These are phyloP conservation scores for Musca domestica DNA, from an alignment of 1,140 invertebrate species.

Conservation along the genomic window DNA sequence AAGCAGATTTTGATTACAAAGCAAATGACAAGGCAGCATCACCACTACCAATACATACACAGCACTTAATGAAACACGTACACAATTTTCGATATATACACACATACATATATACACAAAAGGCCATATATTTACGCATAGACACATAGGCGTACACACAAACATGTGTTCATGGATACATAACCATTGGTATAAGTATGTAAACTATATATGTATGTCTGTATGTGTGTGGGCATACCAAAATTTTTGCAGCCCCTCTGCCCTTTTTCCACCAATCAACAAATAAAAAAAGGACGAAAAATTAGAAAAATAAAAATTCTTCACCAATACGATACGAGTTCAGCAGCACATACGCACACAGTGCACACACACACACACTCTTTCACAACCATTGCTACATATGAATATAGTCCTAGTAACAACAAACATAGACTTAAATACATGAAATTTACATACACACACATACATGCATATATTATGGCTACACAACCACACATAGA, in stretches of 20 bases:
- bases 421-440: constrained; percentile 8
- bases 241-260: neutral
- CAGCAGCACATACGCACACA: neutral
- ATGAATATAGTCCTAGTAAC: neutral
- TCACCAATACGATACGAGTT: constrained; percentile 22
- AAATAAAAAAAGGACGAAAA: constrained; percentile 3
- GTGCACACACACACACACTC: neutral
- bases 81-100: no score
- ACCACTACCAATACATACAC: no score
- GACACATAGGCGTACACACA: constrained; percentile 2
- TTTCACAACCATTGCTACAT: neutral
- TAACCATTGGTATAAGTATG: neutral
- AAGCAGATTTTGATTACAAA: constrained; percentile 20
- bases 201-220: neutral
- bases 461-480: neutral
- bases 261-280: neutral
- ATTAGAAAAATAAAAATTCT: constrained; percentile 7
- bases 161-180: neutral
- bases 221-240: neutral
- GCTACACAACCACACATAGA: no score
- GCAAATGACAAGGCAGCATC: neutral
- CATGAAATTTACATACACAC: constrained; percentile 12
- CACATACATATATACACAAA: neutral
- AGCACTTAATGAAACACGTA: no score
- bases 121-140: constrained; percentile 12